These are phyloP conservation scores for Syritta pipiens DNA, from an alignment of 2,888 invertebrate species.

Conservation along the genomic window DNA sequence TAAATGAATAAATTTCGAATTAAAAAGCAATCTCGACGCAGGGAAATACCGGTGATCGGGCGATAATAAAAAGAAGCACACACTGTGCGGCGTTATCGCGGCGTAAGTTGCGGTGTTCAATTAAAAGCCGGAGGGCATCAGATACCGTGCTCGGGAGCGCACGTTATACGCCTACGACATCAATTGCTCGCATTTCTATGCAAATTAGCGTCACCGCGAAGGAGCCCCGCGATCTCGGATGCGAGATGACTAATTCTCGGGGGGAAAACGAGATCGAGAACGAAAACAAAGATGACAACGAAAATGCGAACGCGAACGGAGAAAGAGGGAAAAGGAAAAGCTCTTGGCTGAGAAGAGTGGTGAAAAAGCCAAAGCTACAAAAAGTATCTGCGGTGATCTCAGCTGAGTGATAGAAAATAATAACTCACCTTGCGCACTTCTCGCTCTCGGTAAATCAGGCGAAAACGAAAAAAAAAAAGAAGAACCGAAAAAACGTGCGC, in stretches of 20 bases:
- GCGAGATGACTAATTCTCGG: constrained; percentile 30
- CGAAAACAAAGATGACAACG: too few species aligned
- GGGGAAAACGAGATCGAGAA: too few species aligned
- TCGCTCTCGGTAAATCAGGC: constrained; percentile 20
- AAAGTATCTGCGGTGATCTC: background rate
- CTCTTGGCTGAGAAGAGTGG: background rate
- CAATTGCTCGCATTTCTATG: constrained; percentile 61
- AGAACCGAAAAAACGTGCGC: too few species aligned
- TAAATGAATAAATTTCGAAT: constrained; percentile 64
- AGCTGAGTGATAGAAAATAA: constrained; percentile 25
- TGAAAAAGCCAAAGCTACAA: background rate
- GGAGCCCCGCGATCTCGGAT: background rate
- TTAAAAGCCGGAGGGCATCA: constrained; percentile 54
- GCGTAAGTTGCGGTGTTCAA: constrained; percentile 62
- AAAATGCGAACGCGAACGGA: too few species aligned
- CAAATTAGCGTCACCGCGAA: constrained; percentile 31
- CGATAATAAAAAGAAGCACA: constrained; percentile 19
- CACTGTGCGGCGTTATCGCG: constrained; percentile 31
- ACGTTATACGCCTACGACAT: constrained; percentile 56
- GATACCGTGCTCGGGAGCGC: constrained; percentile 25
- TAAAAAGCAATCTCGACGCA: constrained; percentile 54
- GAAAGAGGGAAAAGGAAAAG: too few species aligned
- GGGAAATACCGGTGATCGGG: constrained; percentile 35
- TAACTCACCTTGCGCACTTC: constrained; percentile 54
- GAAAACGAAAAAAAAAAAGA: too few species aligned